Evolutionary conservation across 2,888 invertebrate genomes (phyloP).

Genomic region (Phrixothrix hirtus): DNA sequence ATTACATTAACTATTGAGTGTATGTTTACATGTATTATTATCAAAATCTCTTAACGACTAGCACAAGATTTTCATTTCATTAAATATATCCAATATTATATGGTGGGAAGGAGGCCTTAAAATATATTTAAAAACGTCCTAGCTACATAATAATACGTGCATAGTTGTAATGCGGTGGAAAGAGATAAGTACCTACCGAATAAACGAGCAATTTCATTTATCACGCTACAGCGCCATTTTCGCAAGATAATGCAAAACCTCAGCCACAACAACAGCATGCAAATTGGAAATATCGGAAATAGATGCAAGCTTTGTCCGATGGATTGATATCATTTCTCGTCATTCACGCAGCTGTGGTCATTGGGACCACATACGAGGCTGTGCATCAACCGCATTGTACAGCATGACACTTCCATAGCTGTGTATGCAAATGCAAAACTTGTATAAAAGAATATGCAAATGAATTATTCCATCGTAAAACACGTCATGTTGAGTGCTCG

Average conservation of each 20-base stretch:
- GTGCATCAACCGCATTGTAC: slow-evolving; percentile 35
- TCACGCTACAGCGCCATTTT: slow-evolving; percentile 2
- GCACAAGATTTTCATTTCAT: no score
- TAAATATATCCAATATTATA: no score
- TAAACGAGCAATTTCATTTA: no score
- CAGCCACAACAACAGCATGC: slow-evolving; percentile 22
- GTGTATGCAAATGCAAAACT: slow-evolving; percentile 43
- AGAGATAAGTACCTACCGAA: no score
- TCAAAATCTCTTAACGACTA: no score
- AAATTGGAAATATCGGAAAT: slow-evolving; percentile 41
- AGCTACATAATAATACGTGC: no score
- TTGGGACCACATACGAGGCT: slow-evolving; percentile 32
- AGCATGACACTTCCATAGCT: slow-evolving; percentile 38
- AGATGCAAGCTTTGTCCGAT: slow-evolving; percentile 35
- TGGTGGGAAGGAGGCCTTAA: no score
- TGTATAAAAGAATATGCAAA: slow-evolving; percentile 42
- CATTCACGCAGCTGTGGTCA: slow-evolving; percentile 42
- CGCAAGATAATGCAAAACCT: slow-evolving; percentile 2
- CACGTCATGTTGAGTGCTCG: slow-evolving; percentile 28
- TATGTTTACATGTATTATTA: no score
- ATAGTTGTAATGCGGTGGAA: no score
- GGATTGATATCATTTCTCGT: slow-evolving; percentile 41
- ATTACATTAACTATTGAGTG: no score
- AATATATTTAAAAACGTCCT: no score
- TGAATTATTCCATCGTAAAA: slow-evolving; percentile 31